Conservation (phyloP, 2,113 vertebrate species). For the Vidua macroura region DNA sequence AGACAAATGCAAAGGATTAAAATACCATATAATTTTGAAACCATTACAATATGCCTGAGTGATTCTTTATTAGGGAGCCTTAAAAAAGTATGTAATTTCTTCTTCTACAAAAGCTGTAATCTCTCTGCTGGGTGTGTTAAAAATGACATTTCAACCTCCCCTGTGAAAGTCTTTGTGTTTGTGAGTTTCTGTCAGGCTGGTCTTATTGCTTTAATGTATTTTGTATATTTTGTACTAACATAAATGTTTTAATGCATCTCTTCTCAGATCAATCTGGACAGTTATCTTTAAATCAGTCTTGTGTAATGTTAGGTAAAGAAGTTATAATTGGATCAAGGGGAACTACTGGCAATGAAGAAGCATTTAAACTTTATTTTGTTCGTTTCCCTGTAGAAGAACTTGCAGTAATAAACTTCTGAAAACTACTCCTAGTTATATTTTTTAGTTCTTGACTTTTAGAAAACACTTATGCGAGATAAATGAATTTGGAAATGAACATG, state of each 20-base stretch:
- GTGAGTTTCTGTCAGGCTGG: not conserved
- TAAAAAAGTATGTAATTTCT: constrained; percentile 41
- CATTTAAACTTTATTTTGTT: constrained; percentile 27
- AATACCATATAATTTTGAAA: constrained; percentile 41
- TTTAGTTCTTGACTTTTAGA: constrained; percentile 27
- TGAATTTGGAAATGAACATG: not conserved
- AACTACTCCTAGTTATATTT: constrained; percentile 1
- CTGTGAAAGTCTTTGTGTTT: constrained; percentile 29
- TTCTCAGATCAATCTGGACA: constrained; percentile 8
- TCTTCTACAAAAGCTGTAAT: constrained; percentile 8
- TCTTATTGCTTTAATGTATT: constrained; percentile 32
- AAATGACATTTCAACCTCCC: constrained; percentile 28
- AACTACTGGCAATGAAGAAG: not conserved
- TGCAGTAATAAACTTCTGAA: not conserved
- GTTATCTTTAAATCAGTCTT: constrained; percentile 2
- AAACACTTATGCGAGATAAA: constrained; percentile 6
- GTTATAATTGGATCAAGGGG: not conserved
- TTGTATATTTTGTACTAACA: not conserved
- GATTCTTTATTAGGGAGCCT: constrained; percentile 25
- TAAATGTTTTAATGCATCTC: constrained; percentile 21
- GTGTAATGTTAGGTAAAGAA: not conserved
- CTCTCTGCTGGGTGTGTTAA: constrained; percentile 17
- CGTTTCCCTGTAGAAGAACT: not conserved
- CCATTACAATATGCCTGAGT: constrained; percentile 15
- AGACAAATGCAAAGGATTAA: constrained; percentile 36